These are phyloP conservation scores for Oryzias sinensis DNA, from an alignment of 2,797 vertebrate genomes.

Conservation along the genomic window DNA sequence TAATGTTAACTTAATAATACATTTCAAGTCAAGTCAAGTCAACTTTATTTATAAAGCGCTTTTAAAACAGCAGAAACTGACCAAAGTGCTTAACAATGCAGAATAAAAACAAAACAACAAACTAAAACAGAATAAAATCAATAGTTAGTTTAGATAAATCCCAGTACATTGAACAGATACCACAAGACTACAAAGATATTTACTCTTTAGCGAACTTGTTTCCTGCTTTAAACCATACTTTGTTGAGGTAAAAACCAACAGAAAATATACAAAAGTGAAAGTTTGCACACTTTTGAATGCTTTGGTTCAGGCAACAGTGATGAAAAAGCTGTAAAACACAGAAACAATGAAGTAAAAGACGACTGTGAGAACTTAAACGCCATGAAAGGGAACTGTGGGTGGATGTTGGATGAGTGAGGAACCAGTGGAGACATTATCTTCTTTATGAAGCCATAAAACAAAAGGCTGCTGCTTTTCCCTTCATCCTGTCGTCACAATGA, in stretches of 20 bases:
- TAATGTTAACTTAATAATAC: too few species aligned
- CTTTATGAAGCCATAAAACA: constrained; percentile 78
- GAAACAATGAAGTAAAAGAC: constrained; percentile 25
- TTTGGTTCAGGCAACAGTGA: constrained; percentile 22
- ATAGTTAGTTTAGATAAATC: too few species aligned
- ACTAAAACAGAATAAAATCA: too few species aligned
- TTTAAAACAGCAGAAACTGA: too few species aligned
- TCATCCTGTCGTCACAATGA: constrained; percentile 63
- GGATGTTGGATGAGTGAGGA: constrained; percentile 50
- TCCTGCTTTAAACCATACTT: background rate
- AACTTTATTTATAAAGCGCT: too few species aligned
- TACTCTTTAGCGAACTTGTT: too few species aligned
- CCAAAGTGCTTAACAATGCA: too few species aligned
- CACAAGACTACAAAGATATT: too few species aligned
- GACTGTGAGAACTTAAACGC: constrained; percentile 41
- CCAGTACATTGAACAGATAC: too few species aligned
- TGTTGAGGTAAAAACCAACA: background rate
- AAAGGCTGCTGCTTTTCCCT: constrained; percentile 64
- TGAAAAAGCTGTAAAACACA: constrained; percentile 10
- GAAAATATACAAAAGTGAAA: constrained; percentile 11
- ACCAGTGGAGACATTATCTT: constrained; percentile 65
- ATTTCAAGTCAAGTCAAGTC: too few species aligned
- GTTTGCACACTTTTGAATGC: background rate
- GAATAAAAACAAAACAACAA: too few species aligned
- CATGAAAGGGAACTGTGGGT: constrained; percentile 43